phyloP scores from a whole-genome alignment of 2,113 vertebrate species.

The Phyllopteryx taeniolatus region DNA sequence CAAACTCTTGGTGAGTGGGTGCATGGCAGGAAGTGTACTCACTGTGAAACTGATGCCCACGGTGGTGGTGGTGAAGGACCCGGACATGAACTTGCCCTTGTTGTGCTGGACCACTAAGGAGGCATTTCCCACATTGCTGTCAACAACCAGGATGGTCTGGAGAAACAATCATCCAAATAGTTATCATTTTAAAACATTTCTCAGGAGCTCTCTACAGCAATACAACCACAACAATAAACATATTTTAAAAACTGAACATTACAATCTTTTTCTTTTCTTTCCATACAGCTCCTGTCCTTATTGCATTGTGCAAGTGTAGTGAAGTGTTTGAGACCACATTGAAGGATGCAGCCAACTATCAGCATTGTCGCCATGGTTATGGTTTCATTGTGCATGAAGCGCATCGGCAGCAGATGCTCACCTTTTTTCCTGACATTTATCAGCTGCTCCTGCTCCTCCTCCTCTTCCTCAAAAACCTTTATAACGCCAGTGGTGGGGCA shows the following conservation, averaged over 20 bases:
- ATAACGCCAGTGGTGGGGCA: background rate
- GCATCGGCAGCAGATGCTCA: slow-evolving; percentile 28
- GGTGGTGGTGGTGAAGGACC: slow-evolving; percentile 77
- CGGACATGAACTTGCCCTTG: slow-evolving; percentile 86
- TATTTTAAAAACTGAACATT: background rate
- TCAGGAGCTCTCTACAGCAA: background rate
- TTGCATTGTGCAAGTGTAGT: background rate
- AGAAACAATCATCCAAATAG: slow-evolving; percentile 15
- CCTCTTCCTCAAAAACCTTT: background rate
- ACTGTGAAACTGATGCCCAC: slow-evolving; percentile 87
- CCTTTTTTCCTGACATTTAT: slow-evolving; percentile 50
- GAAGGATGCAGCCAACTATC: slow-evolving; percentile 21
- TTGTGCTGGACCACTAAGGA: slow-evolving; percentile 83
- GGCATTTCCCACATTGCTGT: slow-evolving; percentile 77
- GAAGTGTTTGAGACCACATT: slow-evolving; percentile 15
- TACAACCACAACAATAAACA: background rate
- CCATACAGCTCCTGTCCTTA: background rate
- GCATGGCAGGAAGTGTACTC: slow-evolving; percentile 55
- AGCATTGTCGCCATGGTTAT: slow-evolving; percentile 55
- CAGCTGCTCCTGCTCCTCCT: slow-evolving; percentile 16
- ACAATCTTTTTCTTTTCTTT: background rate
- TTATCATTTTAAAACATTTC: background rate
- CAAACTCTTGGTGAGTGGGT: background rate
- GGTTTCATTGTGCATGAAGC: slow-evolving; percentile 27
- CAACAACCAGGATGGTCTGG: slow-evolving; percentile 86